Conservation (phyloP, 2,797 vertebrate species). For the Tiaroga cobitis region DNA sequence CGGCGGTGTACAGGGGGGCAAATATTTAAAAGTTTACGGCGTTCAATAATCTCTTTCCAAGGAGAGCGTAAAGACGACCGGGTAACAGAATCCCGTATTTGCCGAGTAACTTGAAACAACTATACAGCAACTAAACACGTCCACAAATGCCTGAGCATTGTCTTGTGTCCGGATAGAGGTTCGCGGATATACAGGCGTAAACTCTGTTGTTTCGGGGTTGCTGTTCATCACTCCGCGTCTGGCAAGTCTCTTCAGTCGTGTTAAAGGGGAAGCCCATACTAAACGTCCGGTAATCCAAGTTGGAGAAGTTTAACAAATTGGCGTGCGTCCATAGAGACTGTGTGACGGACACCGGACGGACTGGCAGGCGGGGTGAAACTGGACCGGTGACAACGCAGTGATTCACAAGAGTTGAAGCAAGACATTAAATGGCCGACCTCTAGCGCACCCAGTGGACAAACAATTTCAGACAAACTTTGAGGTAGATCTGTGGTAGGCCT, state of each 20-base stretch:
- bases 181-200: background rate
- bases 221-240: background rate
- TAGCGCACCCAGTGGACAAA: constrained; percentile 25
- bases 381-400: constrained; percentile 54
- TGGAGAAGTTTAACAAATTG: constrained; percentile 38
- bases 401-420: constrained; percentile 41
- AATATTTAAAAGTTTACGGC: background rate
- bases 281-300: constrained; percentile 11
- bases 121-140: background rate
- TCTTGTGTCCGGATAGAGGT: constrained; percentile 5
- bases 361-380: constrained; percentile 48
- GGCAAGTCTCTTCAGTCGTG: background rate
- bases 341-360: constrained; percentile 10
- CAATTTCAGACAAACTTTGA: background rate
- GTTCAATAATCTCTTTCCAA: background rate
- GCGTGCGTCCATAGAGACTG: constrained; percentile 56
- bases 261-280: background rate
- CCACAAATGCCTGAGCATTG: constrained; percentile 8
- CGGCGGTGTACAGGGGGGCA: background rate
- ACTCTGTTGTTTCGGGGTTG: constrained; percentile 25
- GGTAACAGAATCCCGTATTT: background rate
- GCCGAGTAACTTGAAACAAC: background rate
- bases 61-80: background rate
- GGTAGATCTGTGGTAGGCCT: no score
- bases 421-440: background rate